Conservation (phyloP, 1,140 invertebrate genomes). For the Gryllus bimaculatus region DNA sequence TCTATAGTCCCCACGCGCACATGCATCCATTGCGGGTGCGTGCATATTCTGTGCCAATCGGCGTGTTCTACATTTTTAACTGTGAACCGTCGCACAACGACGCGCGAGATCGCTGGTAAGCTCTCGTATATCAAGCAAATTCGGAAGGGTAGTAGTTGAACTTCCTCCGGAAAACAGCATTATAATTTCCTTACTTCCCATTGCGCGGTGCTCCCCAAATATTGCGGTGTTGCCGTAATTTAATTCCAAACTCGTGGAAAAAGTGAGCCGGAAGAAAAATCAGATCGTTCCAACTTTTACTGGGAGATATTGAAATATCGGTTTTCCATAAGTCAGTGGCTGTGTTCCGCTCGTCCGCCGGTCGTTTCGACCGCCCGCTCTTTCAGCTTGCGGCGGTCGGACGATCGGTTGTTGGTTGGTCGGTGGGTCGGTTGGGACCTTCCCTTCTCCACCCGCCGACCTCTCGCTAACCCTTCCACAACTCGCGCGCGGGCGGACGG, state of each 20-base stretch:
- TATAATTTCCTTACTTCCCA: background rate
- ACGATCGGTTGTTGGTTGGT: no score
- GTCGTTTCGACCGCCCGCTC: background rate
- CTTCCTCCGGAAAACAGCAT: background rate
- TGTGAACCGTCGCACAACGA: background rate
- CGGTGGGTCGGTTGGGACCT: no score
- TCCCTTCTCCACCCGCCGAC: no score
- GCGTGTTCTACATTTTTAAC: background rate
- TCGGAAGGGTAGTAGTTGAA: no score
- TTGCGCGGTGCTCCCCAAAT: background rate
- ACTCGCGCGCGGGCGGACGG: no score
- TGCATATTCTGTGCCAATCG: background rate
- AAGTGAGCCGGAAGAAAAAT: background rate
- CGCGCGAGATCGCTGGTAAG: background rate
- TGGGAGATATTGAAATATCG: background rate
- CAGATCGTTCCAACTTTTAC: background rate
- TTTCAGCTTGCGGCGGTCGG: no score
- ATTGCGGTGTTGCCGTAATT: background rate
- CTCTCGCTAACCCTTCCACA: no score
- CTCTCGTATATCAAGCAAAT: background rate
- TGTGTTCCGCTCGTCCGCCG: background rate
- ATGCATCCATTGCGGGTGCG: background rate
- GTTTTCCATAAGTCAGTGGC: background rate
- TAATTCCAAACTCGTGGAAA: background rate
- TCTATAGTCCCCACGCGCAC: background rate